Conservation (phyloP, 2,113 vertebrate genomes). For the Onychorhynchus coronatus region DNA sequence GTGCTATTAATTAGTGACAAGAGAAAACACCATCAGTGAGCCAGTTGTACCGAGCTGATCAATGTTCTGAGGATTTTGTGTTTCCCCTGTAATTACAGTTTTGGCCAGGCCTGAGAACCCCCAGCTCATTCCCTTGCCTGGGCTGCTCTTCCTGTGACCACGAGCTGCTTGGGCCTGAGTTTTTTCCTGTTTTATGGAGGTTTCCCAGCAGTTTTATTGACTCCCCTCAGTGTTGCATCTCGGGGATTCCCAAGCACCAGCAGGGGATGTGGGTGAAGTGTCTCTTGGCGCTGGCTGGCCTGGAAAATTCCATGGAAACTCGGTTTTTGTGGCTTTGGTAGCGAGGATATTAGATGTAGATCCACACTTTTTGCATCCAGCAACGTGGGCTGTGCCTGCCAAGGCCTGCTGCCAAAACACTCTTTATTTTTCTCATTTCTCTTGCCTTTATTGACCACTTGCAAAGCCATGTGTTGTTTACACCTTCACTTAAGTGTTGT, state of each 20-base stretch:
- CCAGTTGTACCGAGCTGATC: not conserved
- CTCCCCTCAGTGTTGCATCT: not conserved
- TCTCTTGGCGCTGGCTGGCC: accelerated
- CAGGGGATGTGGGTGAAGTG: not conserved
- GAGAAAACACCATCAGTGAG: constrained; percentile 13
- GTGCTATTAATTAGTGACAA: constrained; percentile 61
- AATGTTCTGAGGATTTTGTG: not conserved
- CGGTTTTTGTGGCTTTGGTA: accelerated
- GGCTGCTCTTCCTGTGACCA: not conserved
- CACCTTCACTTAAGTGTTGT: not conserved
- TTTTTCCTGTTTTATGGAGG: not conserved
- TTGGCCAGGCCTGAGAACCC: not conserved
- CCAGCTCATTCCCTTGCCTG: not conserved
- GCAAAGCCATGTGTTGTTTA: not conserved
- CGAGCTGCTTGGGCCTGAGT: not conserved
- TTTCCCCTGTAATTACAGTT: not conserved
- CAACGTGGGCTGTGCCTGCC: not conserved
- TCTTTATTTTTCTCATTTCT: not conserved
- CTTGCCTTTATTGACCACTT: not conserved
- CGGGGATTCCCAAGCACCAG: accelerated
- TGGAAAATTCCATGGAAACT: not conserved
- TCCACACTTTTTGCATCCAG: accelerated
- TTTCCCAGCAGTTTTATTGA: not conserved
- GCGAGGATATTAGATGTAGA: not conserved
- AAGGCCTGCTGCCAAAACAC: accelerated